Evolutionary conservation across 2,888 invertebrate genomes (phyloP), one percentile per base, ranked within the genome.

Genomic region (Polyommatus icarus): DNA sequence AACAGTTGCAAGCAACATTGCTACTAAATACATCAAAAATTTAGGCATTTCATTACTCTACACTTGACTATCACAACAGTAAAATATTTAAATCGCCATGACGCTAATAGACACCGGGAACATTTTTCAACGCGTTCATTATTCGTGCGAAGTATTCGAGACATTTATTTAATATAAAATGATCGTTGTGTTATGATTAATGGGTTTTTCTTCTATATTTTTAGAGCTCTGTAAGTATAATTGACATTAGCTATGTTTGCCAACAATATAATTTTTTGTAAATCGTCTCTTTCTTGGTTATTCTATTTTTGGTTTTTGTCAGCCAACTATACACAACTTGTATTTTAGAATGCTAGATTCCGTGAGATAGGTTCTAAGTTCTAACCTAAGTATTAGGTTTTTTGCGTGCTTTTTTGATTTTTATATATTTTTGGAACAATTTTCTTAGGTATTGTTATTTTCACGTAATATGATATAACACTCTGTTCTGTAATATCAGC

Each of bases 111-210:
- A 73, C 46, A 20, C 40, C 6, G 40, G 46, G 73, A 46, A 6
- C 40, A 73, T 73, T 73, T 73, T 73, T 73, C 73, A 73, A 24
- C 73, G 73, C 73, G 15, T 12, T 40, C 73, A 73, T 73, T 73
- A 73, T 20, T 73, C 46, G 20, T 46, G 24, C 73, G 24, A 73
- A 73, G 24, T 15, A 40, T 73, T 40, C 24, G 46, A 20, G 40
- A 73, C 73, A 73, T 73, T 73, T 73, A 73, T 73, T 40, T 73
- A 73, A 73, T 40, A 73, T 40, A 20, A 73, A 73, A 73, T 72
- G 72, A 40, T 40, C 46, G 50, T 46, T 73, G 24, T 46, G 73
- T 46, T 40, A 40, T 73, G 73, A 73, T 40, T 46, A 73, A 73
- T 40, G 73, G 7, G n/a, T 8, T 15, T 67, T 20, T 73, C n/a